These are phyloP conservation scores for Sinocyclocheilus maitianheensis DNA, from an alignment of 2,113 vertebrate genomes.

Conservation along the genomic window DNA sequence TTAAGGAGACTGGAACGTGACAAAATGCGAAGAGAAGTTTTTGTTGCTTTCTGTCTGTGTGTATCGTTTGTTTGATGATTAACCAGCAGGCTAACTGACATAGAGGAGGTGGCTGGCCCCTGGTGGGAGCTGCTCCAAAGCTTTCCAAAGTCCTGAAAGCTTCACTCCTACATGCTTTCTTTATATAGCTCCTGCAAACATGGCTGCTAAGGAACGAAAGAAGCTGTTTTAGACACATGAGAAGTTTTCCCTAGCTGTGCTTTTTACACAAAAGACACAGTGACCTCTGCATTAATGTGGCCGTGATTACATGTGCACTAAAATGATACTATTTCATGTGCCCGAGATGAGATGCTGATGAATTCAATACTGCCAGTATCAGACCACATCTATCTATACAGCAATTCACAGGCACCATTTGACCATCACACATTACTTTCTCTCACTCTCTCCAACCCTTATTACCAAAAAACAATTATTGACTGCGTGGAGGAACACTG, in stretches of 20 bases:
- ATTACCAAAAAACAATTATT: conserved; percentile 3
- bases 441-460: not conserved
- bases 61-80: conserved; percentile 56
- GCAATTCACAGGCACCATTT: not conserved
- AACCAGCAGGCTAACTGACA: conserved; percentile 58
- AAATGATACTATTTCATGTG: conserved; percentile 19
- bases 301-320: not conserved
- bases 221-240: conserved; percentile 19
- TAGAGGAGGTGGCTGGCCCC: conserved; percentile 59
- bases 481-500: not conserved
- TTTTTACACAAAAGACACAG: conserved; percentile 19
- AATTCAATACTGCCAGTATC: not conserved
- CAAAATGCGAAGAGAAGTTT: conserved; percentile 53
- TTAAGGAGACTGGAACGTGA: conserved; percentile 49
- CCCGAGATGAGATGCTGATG: not conserved
- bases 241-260: conserved; percentile 22
- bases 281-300: conserved; percentile 24
- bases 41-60: conserved; percentile 50
- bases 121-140: conserved; percentile 54
- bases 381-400: conserved; percentile 6
- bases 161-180: conserved; percentile 49
- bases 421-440: not conserved
- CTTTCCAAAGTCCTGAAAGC: conserved; percentile 52
- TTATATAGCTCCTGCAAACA: conserved; percentile 48
- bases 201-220: conserved; percentile 42